These are phyloP conservation scores for Zygogramma bicolorata DNA, from an alignment of 2,888 invertebrate species.

Conservation along the genomic window DNA sequence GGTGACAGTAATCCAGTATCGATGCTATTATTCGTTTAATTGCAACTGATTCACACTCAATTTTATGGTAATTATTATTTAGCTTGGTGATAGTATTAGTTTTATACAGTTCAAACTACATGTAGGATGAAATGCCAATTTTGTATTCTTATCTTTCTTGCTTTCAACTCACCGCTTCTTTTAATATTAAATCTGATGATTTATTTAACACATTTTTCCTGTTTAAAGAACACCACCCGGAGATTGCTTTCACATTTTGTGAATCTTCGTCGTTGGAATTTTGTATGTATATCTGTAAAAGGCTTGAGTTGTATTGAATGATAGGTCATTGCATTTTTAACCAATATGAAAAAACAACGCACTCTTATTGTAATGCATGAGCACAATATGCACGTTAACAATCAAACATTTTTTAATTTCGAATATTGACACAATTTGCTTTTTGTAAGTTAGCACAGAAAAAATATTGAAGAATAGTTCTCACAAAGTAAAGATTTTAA, in stretches of 20 bases:
- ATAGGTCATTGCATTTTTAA: not conserved
- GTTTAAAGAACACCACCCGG: conserved; percentile 34
- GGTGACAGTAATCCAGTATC: too few species aligned
- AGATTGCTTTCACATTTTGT: conserved; percentile 38
- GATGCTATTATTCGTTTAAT: too few species aligned
- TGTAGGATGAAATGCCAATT: too few species aligned
- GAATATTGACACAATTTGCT: too few species aligned
- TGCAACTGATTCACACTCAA: too few species aligned
- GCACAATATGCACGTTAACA: not conserved
- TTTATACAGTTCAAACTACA: not conserved
- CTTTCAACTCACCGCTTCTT: not conserved
- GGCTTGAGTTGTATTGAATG: not conserved
- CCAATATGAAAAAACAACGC: too few species aligned
- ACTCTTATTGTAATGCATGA: too few species aligned
- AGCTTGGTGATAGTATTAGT: not conserved
- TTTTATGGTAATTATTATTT: too few species aligned
- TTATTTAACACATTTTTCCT: conserved; percentile 13
- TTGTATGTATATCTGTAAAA: conserved; percentile 38
- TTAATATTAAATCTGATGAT: not conserved
- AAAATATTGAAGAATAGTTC: too few species aligned
- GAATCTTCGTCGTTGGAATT: conserved; percentile 38
- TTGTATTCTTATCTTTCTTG: not conserved
- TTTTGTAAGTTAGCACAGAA: too few species aligned
- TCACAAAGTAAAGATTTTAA: too few species aligned
- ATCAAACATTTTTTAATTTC: not conserved